Evolutionary conservation across 1,140 invertebrate genomes (phyloP).

Genomic region (Megathymus violae): DNA sequence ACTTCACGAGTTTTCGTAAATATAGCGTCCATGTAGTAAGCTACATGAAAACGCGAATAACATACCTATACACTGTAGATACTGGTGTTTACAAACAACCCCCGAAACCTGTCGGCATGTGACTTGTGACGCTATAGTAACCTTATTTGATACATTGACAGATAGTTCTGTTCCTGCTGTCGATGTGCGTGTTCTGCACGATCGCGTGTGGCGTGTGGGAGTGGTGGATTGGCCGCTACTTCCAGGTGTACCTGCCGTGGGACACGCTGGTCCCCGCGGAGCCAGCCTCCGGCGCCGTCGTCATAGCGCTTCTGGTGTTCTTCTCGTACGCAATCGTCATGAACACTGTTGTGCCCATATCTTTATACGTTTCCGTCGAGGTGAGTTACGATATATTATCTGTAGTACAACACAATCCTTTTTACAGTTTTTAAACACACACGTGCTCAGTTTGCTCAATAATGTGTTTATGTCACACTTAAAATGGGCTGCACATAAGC

Average conservation of each 20-base stretch:
- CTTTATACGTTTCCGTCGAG: slow-evolving; percentile 97
- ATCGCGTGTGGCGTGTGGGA: slow-evolving; percentile 99
- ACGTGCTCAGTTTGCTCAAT: too few relatives aligned
- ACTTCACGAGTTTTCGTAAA: too few relatives aligned
- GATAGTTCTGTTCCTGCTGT: slow-evolving; percentile 99
- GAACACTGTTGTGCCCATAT: slow-evolving; percentile 99
- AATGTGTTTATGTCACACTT: too few relatives aligned
- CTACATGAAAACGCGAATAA: too few relatives aligned
- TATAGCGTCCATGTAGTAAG: too few relatives aligned
- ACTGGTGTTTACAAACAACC: too few relatives aligned
- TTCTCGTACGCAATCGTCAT: slow-evolving; percentile 99
- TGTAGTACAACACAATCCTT: too few relatives aligned
- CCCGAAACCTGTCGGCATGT: too few relatives aligned
- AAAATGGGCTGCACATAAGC: too few relatives aligned
- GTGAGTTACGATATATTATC: slow-evolving; percentile 86
- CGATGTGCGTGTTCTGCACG: slow-evolving; percentile 98
- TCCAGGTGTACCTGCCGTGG: slow-evolving; percentile 97
- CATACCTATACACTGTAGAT: too few relatives aligned
- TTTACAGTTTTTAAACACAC: too few relatives aligned
- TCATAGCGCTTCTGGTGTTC: slow-evolving; percentile 98
- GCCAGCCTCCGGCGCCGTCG: slow-evolving; percentile 91
- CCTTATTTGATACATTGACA: slow-evolving; percentile 78
- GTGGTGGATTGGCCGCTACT: slow-evolving; percentile 94
- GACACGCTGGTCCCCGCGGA: slow-evolving; percentile 94
- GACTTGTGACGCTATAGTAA: too few relatives aligned